phyloP scores from a whole-genome alignment of 2,888 invertebrate genomes.

The Scaptodrosophila latifasciaeformis region DNA sequence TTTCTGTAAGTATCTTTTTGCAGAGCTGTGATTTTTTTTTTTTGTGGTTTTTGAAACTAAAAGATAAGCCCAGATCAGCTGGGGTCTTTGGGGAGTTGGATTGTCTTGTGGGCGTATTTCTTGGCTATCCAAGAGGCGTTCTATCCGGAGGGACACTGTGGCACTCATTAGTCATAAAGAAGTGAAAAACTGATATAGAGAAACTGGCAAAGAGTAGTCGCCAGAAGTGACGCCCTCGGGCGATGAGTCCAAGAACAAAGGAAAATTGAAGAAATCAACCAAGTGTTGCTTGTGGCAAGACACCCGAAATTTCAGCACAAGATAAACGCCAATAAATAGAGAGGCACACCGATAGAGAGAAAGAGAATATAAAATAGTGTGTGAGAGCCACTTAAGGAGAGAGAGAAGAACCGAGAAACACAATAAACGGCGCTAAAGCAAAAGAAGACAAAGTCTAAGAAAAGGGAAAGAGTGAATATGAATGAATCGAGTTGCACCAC shows the following conservation, averaged over 20 bases:
- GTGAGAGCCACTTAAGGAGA: constrained; percentile 14
- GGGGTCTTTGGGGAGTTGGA: constrained; percentile 27
- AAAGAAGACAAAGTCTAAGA: no score
- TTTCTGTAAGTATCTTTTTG: no score
- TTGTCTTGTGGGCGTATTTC: constrained; percentile 47
- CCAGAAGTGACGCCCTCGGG: not conserved
- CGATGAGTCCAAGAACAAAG: constrained; percentile 8
- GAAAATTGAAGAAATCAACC: no score
- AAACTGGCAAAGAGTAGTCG: constrained; percentile 41
- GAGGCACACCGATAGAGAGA: no score
- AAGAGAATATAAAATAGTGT: constrained; percentile 41
- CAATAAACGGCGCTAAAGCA: no score
- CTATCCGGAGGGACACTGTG: no score
- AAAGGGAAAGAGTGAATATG: no score
- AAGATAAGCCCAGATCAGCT: constrained; percentile 15
- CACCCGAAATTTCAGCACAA: no score
- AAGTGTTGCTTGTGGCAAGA: constrained; percentile 31
- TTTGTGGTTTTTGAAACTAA: constrained; percentile 16
- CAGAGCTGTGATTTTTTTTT: constrained; percentile 1
- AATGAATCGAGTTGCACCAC: no score
- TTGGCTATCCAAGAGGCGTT: constrained; percentile 52
- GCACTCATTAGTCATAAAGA: no score
- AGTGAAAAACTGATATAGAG: constrained; percentile 20
- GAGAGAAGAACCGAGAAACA: no score
- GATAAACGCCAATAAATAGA: no score